Base-by-base conservation (phyloP, 2,113 vertebrate species). In the Eupsittula cactorum region DNA sequence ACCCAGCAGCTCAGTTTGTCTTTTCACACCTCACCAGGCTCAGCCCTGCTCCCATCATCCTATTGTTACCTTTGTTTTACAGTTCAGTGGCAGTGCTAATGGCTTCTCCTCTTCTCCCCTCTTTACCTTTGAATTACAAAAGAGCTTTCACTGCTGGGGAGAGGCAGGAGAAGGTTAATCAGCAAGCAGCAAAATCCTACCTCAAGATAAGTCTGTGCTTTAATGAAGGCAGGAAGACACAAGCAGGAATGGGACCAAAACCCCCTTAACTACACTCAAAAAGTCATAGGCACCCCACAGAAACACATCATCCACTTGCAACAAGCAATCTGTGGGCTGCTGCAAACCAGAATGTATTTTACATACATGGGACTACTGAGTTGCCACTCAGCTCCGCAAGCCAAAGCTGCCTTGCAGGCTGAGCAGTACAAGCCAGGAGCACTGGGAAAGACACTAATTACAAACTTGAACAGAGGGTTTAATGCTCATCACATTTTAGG, bases 41-140 rank as follows among this genome's bases (percentile, higher is more conserved):
- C 81, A 71, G 90, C 86, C 67, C 92, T 65, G 52, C 82, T 81
- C 67, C 31, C 71, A 71, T 57, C 85, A 93, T 37, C 67, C 82
- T 57, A n/a, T 53, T 94, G 87, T 89, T 85, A 73, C 29, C 96
- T 95, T 94, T 82, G 94, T 98, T 98, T 98, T 97, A 98, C 97
- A 98, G 97, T 93, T 97, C 91, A 92, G 67, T 91, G 95, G 93
- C 75, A 88, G 87, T 49, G 60, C 96, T 98, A 98, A 98, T 95
- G 94, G 95, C 50, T 95, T 92, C 71, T 84, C 68, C 57, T 93
- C 67, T 37, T 53, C 49, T 41, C 73, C 49, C 29, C 68, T 28
- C 70, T 52, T n/a, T 33, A 35, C 46, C 33, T 88, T 47, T 67
- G 44, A 84, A 94, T 80, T 33, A 85, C 71, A 82, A 55, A 76